phyloP scores from a whole-genome alignment of 1,140 invertebrate species.

The Colletes gigas region DNA sequence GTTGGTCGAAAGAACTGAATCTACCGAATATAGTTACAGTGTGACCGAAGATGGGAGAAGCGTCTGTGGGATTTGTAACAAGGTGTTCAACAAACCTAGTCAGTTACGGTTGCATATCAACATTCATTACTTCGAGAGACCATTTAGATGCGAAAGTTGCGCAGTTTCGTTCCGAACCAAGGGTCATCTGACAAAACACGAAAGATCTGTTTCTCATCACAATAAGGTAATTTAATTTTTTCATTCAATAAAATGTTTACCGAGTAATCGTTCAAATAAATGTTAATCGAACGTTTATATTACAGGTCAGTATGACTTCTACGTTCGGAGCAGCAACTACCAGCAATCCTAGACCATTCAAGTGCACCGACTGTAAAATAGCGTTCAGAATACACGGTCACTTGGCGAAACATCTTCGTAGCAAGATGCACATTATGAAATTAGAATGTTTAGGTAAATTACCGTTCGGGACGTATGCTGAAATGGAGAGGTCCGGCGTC shows the following conservation, averaged over 20 bases:
- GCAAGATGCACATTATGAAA: constrained; percentile 98
- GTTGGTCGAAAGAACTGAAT: constrained; percentile 52
- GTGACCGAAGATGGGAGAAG: constrained; percentile 89
- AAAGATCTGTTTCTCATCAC: constrained; percentile 93
- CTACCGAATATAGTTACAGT: constrained; percentile 68
- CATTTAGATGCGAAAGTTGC: constrained; percentile 94
- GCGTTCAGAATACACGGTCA: constrained; percentile 98
- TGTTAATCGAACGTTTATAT: neutral
- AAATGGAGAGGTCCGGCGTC: constrained; percentile 94
- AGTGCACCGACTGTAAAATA: constrained; percentile 96
- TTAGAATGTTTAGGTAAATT: constrained; percentile 95
- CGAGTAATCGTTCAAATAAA: too few species aligned
- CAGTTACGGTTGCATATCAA: constrained; percentile 96
- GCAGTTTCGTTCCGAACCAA: constrained; percentile 95
- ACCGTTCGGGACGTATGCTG: constrained; percentile 97
- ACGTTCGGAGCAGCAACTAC: constrained; percentile 92
- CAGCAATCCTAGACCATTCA: constrained; percentile 95
- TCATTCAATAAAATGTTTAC: neutral
- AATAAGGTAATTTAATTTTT: constrained; percentile 88
- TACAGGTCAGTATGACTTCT: constrained; percentile 88
- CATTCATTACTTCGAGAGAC: constrained; percentile 97
- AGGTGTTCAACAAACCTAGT: constrained; percentile 94
- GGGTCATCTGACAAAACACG: constrained; percentile 95
- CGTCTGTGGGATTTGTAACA: constrained; percentile 93
- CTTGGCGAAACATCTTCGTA: constrained; percentile 96